Conservation (phyloP, 2,888 invertebrate genomes). For the Gastrophysa polygoni region DNA sequence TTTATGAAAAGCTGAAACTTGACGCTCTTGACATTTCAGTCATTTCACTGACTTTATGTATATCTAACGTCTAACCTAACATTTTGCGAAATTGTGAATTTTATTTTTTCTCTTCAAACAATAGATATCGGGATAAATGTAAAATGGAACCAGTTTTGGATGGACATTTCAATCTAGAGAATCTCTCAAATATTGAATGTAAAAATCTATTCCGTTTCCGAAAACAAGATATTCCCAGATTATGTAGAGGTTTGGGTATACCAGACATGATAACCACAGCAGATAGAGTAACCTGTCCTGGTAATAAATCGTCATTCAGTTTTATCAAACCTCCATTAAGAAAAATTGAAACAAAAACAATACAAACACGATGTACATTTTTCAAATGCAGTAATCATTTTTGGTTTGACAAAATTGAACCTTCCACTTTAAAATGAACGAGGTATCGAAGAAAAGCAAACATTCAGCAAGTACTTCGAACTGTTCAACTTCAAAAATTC, state of each 20-base stretch:
- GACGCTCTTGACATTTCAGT: no score
- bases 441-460: background rate
- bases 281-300: conserved; percentile 3
- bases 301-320: background rate
- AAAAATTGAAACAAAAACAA: conserved; percentile 2
- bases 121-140: background rate
- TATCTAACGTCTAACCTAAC: background rate
- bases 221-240: background rate
- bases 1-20: no score
- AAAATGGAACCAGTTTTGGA: conserved; percentile 1
- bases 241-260: conserved; percentile 7
- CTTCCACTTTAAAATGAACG: background rate
- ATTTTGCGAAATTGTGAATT: background rate
- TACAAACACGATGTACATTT: background rate
- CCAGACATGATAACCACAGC: conserved; percentile 5
- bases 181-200: conserved; percentile 1
- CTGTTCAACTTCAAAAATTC: background rate
- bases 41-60: background rate
- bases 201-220: background rate
- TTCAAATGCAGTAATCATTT: background rate
- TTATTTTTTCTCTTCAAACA: background rate
- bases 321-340: background rate
- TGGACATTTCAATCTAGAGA: background rate
- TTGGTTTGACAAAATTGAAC: background rate
- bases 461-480: background rate